Conservation (phyloP, 2,888 invertebrate genomes). For the Halictus ligatus region DNA sequence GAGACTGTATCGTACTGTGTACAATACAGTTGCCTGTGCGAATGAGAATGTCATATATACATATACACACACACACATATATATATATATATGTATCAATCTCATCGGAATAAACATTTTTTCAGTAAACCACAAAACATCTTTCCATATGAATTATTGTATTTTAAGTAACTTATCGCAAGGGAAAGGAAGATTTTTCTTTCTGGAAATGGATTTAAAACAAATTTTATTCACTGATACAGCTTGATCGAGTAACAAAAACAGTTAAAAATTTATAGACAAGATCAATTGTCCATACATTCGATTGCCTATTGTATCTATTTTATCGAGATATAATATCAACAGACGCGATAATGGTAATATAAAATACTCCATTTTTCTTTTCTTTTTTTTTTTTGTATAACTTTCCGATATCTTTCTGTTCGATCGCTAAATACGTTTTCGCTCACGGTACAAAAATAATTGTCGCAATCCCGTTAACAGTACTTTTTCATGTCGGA, state of each 20-base stretch:
- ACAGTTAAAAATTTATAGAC: slow-evolving; percentile 68
- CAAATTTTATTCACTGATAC: slow-evolving; percentile 68
- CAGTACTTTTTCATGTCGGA: slow-evolving; percentile 47
- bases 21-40: slow-evolving; percentile 74
- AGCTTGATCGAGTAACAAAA: slow-evolving; percentile 74
- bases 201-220: slow-evolving; percentile 37
- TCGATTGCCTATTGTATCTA: slow-evolving; percentile 69
- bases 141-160: background rate
- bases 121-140: slow-evolving; percentile 72
- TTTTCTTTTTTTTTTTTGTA: slow-evolving; percentile 13
- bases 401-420: slow-evolving; percentile 50
- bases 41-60: slow-evolving; percentile 76
- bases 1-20: slow-evolving; percentile 80
- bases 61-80: background rate
- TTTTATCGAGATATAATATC: slow-evolving; percentile 71
- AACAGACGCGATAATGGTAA: slow-evolving; percentile 66
- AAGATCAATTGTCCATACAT: slow-evolving; percentile 63
- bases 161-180: background rate
- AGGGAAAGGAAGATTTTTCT: background rate
- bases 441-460: slow-evolving; percentile 70
- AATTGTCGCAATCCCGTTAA: slow-evolving; percentile 64
- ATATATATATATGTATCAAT: slow-evolving; percentile 61
- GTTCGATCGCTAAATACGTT: slow-evolving; percentile 52
- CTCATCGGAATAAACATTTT: slow-evolving; percentile 82
- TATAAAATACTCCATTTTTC: slow-evolving; percentile 48